Conservation (phyloP, 2,113 vertebrate genomes). For the Chrysemys picta region DNA sequence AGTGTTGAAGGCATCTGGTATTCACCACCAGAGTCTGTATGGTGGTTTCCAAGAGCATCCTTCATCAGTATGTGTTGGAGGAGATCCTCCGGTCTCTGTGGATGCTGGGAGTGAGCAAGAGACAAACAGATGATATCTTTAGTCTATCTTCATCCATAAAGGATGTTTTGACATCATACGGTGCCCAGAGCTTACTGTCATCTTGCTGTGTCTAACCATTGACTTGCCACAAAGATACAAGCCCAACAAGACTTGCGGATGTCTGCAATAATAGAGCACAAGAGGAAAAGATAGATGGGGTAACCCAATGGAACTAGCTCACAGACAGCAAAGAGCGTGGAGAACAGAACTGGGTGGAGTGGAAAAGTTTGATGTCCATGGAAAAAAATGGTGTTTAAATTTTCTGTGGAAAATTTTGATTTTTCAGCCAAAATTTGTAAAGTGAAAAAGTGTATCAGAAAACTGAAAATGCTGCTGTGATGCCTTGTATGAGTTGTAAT, state of each 20-base stretch:
- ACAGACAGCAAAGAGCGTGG: neutral
- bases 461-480: neutral
- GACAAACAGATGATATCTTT: neutral
- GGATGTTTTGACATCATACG: neutral
- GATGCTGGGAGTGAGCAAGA: neutral
- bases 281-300: neutral
- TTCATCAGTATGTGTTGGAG: neutral
- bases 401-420: neutral
- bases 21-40: neutral
- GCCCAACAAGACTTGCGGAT: neutral
- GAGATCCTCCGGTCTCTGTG: neutral
- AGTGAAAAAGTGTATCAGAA: neutral
- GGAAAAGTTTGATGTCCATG: neutral
- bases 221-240: neutral
- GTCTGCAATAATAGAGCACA: neutral
- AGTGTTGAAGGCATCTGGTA: neutral
- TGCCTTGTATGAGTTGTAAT: neutral
- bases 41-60: neutral
- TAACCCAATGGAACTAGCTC: neutral
- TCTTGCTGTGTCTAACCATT: neutral
- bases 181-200: neutral
- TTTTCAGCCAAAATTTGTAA: neutral
- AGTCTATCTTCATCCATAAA: neutral
- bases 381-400: neutral
- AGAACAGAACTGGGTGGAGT: neutral